A percentile compares a stretch with the other conserved stretches of the same genome.
phyloP scores from a whole-genome alignment of 2,113 vertebrate genomes.

The Verasper variegatus region DNA sequence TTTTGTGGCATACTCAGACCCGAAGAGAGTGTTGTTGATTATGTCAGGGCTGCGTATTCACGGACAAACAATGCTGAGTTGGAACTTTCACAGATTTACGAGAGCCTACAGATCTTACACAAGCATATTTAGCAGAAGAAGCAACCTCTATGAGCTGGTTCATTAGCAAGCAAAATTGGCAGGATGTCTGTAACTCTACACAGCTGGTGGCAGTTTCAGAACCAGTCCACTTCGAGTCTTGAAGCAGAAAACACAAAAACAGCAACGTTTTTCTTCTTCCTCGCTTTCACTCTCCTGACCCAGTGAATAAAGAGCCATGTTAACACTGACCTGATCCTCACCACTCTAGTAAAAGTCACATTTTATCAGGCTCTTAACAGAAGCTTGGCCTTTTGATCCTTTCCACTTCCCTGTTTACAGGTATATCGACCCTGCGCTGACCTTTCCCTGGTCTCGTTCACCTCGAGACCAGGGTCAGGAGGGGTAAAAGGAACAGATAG shows the following conservation, averaged over 20 bases:
- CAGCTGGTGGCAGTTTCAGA: conserved; percentile 48
- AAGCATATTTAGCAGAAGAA: conserved; percentile 44
- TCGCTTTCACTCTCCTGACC: conserved; percentile 11
- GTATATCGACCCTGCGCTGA: conserved; percentile 64
- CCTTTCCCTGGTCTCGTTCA: conserved; percentile 52
- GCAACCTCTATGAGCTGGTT: conserved; percentile 23
- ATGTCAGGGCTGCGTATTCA: conserved; percentile 47
- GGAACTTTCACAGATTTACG: conserved; percentile 52
- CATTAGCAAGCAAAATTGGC: conserved; percentile 42
- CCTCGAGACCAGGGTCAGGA: conserved; percentile 40
- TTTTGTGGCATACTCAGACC: conserved; percentile 40
- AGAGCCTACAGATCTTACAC: conserved; percentile 28
- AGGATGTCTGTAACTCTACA: conserved; percentile 29
- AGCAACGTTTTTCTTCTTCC: not conserved
- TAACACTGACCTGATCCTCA: conserved; percentile 63
- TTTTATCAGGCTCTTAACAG: conserved; percentile 56
- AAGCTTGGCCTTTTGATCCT: conserved; percentile 41
- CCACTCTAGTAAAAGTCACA: conserved; percentile 66
- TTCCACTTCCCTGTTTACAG: conserved; percentile 65
- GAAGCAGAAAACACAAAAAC: conserved; percentile 22
- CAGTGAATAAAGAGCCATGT: conserved; percentile 36
- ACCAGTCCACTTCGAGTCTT: conserved; percentile 26
- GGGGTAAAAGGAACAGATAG: conserved; percentile 39
- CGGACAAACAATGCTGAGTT: conserved; percentile 57
- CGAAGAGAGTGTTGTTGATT: conserved; percentile 53